Percentiles rank a stretch among this genome's conserved stretches.
Evolutionary conservation across 1,140 invertebrate species (phyloP).

Genomic region (Cryptotermes secundus): DNA sequence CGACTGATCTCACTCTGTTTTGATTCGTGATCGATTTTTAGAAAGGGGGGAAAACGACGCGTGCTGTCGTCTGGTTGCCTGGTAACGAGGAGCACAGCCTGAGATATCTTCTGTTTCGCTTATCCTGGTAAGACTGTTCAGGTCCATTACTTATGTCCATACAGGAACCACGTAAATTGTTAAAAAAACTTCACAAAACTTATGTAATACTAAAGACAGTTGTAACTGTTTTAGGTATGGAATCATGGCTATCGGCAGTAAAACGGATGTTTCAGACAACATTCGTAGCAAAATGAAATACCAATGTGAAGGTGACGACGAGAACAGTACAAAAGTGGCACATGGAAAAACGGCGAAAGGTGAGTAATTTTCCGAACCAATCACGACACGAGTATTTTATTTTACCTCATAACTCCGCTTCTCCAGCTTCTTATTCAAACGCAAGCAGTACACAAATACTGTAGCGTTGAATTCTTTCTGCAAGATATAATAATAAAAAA

Average conservation of each 20-base stretch:
- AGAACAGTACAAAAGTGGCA: not conserved
- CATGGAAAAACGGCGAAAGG: not conserved
- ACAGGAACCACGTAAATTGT: not conserved
- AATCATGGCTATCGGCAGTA: not conserved
- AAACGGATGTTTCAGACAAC: not conserved
- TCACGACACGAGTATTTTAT: not conserved
- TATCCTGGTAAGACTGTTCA: not conserved
- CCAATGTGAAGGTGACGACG: not conserved
- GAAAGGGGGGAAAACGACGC: not conserved
- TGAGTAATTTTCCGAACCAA: not conserved
- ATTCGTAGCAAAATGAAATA: not conserved
- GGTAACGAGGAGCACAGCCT: conserved; percentile 12
- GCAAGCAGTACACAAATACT: not conserved
- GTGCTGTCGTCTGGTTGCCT: not conserved
- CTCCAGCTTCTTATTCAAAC: not conserved
- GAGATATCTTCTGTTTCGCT: not conserved
- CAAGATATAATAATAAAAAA: not conserved
- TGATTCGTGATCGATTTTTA: not conserved
- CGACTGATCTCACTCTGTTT: not conserved
- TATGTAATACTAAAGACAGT: not conserved
- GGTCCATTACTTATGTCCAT: not conserved
- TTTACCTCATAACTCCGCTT: not conserved
- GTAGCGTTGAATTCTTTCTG: not conserved
- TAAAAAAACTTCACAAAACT: too few species aligned
- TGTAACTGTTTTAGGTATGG: not conserved